Conservation (phyloP, 2,888 invertebrate species). For the Dastarcus helophoroides region DNA sequence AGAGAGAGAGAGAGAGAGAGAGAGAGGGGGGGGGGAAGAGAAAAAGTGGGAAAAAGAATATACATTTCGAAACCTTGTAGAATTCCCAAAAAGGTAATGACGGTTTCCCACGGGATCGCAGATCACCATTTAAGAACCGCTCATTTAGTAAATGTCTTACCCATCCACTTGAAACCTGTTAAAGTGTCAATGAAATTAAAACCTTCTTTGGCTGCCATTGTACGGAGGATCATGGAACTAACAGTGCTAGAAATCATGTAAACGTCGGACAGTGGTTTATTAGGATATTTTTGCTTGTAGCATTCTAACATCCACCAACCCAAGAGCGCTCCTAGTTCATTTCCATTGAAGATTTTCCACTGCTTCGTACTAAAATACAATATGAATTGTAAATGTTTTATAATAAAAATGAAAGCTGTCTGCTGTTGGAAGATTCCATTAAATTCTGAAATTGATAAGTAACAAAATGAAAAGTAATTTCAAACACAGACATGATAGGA, state of each 20-base stretch:
- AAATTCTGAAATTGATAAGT: too few species aligned
- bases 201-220: constrained; percentile 70
- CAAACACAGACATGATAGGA: too few species aligned
- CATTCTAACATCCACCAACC: constrained; percentile 85
- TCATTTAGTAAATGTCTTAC: constrained; percentile 33
- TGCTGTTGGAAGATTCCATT: too few species aligned
- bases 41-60: too few species aligned
- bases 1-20: too few species aligned
- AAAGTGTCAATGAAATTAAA: constrained; percentile 76
- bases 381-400: not conserved
- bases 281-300: constrained; percentile 41
- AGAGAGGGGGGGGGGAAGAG: too few species aligned
- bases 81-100: too few species aligned
- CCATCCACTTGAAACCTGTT: constrained; percentile 99
- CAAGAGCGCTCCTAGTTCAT: constrained; percentile 86
- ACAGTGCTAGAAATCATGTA: constrained; percentile 91
- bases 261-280: constrained; percentile 44
- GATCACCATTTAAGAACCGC: too few species aligned
- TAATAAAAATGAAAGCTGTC: constrained; percentile 6
- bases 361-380: constrained; percentile 37
- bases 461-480: too few species aligned
- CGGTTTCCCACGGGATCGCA: too few species aligned
- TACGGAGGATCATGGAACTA: constrained; percentile 83
- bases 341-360: constrained; percentile 90
- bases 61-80: too few species aligned